Percentiles rank a stretch among this genome's conserved stretches.
Evolutionary conservation across 2,888 invertebrate species (phyloP).

Genomic region (Aphodius granarius): DNA sequence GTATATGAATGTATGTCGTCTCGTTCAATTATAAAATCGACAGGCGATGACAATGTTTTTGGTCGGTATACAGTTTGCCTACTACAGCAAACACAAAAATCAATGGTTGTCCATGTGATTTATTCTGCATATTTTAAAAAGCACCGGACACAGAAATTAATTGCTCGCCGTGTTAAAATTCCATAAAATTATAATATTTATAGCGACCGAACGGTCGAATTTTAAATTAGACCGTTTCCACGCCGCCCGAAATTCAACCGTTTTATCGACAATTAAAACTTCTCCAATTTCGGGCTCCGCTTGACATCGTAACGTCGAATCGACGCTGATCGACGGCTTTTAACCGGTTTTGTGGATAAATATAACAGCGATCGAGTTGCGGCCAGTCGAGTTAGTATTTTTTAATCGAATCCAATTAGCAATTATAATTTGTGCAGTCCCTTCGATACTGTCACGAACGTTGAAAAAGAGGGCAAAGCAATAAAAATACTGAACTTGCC

Average conservation of each 20-base stretch:
- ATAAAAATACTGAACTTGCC: neutral
- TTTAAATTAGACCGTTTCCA: neutral
- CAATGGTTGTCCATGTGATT: neutral
- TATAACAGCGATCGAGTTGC: neutral
- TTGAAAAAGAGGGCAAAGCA: neutral
- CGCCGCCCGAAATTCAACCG: neutral
- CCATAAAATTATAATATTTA: neutral
- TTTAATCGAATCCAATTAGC: neutral
- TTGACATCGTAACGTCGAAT: neutral
- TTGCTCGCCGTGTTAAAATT: neutral
- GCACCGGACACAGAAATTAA: neutral
- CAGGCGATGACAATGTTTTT: neutral
- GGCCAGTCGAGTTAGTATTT: neutral
- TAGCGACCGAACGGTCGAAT: neutral
- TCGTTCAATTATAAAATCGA: neutral
- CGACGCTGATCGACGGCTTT: neutral
- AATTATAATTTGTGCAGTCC: neutral
- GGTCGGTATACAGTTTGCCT: neutral
- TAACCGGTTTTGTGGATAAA: neutral
- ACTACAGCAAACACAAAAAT: neutral
- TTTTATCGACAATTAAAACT: neutral
- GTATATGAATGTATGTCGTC: neutral
- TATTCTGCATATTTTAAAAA: neutral
- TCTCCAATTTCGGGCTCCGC: neutral
- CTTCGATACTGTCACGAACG: neutral